A percentile compares a stretch with the other conserved stretches of the same genome.
Evolutionary conservation across 1,140 invertebrate genomes (phyloP).

Genomic region (Hylyphantes graminicola): DNA sequence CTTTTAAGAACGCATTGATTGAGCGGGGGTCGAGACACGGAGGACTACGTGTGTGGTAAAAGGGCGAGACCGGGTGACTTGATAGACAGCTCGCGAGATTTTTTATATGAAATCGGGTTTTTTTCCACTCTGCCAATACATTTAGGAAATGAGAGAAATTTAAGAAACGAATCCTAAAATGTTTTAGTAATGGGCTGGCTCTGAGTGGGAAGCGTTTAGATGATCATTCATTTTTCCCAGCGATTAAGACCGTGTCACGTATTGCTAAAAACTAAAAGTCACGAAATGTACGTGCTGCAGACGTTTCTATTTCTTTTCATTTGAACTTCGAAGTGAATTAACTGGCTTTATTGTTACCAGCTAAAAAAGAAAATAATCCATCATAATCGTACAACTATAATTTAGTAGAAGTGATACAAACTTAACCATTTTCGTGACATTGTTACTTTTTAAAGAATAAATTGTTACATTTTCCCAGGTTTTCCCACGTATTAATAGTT

Average conservation of each 20-base stretch:
- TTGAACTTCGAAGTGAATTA: no score
- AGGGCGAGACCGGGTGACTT: conserved; percentile 37
- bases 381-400: no score
- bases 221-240: neutral
- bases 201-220: neutral
- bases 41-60: conserved; percentile 28
- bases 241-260: conserved; percentile 34
- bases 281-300: neutral
- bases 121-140: conserved; percentile 28
- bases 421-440: no score
- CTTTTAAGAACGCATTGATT: conserved; percentile 55
- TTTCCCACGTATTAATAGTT: no score
- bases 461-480: no score
- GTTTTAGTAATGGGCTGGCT: conserved; percentile 42
- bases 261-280: neutral
- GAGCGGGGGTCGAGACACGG: conserved; percentile 18
- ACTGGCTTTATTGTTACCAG: no score
- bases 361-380: no score
- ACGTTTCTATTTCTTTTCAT: no score
- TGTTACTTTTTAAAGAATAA: no score
- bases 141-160: conserved; percentile 55
- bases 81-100: conserved; percentile 40
- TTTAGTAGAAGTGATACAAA: no score
- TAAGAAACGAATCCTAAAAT: conserved; percentile 35
- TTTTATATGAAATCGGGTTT: conserved; percentile 15